These are phyloP conservation scores for Abramis brama DNA, from an alignment of 2,113 vertebrate species.

Conservation along the genomic window DNA sequence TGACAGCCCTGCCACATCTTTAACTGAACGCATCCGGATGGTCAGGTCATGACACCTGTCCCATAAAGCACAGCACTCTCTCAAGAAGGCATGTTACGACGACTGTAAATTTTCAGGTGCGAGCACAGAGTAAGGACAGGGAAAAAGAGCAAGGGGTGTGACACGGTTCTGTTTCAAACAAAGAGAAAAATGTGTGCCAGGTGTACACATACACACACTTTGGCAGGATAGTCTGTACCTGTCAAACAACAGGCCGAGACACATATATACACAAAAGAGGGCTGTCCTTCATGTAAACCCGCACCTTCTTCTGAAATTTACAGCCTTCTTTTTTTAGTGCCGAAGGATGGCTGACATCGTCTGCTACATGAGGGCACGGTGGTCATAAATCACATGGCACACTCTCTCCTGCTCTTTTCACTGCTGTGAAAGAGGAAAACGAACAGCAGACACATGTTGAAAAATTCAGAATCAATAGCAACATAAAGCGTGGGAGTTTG, in stretches of 20 bases:
- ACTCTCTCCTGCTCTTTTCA: slow-evolving; percentile 20
- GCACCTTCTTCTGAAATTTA: slow-evolving; percentile 34
- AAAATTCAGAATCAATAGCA: slow-evolving; percentile 22
- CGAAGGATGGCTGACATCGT: slow-evolving; percentile 38
- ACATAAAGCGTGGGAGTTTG: background rate
- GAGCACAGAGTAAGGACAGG: background rate
- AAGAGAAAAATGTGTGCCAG: slow-evolving; percentile 44
- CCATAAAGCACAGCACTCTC: slow-evolving; percentile 46
- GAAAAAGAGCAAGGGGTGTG: slow-evolving; percentile 19
- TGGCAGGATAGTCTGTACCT: slow-evolving; percentile 26
- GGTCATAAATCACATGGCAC: slow-evolving; percentile 26
- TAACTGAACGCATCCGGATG: slow-evolving; percentile 35
- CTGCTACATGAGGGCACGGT: slow-evolving; percentile 7
- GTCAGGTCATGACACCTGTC: slow-evolving; percentile 50
- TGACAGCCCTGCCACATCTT: slow-evolving; percentile 26
- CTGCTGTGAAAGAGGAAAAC: background rate
- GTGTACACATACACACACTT: slow-evolving; percentile 16
- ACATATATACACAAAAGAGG: slow-evolving; percentile 26
- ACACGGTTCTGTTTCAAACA: slow-evolving; percentile 14
- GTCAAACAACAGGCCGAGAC: slow-evolving; percentile 13
- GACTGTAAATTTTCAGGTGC: slow-evolving; percentile 42
- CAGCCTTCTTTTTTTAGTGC: slow-evolving; percentile 12
- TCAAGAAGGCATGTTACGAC: slow-evolving; percentile 34
- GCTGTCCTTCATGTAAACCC: slow-evolving; percentile 28
- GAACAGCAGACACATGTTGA: slow-evolving; percentile 10